Percentiles rank a stretch among this genome's conserved stretches.
These are phyloP conservation scores for Microcebus murinus DNA, from an alignment of 2,113 vertebrate species.

Conservation along the genomic window DNA sequence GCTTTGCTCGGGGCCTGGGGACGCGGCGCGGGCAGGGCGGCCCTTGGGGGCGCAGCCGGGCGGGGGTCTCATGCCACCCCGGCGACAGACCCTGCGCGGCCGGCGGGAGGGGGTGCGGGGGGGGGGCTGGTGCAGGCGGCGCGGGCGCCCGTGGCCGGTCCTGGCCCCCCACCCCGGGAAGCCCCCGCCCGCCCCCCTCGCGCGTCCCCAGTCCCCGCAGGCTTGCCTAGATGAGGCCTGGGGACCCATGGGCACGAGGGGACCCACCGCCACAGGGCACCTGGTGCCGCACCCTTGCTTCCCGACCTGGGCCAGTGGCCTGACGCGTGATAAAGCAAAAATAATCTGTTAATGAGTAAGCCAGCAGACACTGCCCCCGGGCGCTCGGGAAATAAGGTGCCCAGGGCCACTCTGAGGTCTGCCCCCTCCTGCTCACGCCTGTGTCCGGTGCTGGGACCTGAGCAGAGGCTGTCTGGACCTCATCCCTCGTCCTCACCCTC, in stretches of 20 bases:
- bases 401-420: background rate
- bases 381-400: background rate
- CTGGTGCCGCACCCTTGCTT: background rate
- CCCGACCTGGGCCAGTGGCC: background rate
- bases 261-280: background rate
- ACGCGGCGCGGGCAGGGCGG: background rate
- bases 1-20: background rate
- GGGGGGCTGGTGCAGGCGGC: no score
- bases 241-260: background rate
- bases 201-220: no score
- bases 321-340: background rate
- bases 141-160: no score
- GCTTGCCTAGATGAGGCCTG: background rate
- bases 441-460: background rate
- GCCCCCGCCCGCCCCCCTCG: no score
- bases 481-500: background rate
- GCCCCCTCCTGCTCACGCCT: background rate
- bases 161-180: no score
- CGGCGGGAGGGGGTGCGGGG: no score
- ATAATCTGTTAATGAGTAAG: background rate
- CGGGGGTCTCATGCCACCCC: no score
- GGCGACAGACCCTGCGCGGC: no score
- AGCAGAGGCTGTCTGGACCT: background rate
- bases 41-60: background rate
- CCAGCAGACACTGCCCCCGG: background rate